Evolutionary conservation across 2,113 vertebrate genomes (phyloP).

Genomic region (Myocastor coypus): DNA sequence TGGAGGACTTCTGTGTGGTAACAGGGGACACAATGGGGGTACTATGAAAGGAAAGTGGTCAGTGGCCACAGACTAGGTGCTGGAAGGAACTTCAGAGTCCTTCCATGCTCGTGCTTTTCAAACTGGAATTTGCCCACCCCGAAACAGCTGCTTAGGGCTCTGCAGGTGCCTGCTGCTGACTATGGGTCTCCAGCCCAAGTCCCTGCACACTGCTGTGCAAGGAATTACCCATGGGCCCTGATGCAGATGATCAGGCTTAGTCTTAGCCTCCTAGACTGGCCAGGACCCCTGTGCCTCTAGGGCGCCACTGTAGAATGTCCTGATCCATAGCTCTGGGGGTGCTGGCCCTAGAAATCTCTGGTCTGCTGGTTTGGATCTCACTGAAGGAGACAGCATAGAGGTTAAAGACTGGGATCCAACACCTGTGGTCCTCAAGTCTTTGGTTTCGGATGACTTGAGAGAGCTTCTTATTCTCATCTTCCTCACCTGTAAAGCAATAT

Average conservation of each 20-base stretch:
- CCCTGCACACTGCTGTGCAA: background rate
- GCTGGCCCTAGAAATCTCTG: background rate
- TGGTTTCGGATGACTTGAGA: background rate
- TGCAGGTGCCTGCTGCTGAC: background rate
- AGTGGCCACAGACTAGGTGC: background rate
- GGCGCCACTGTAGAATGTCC: background rate
- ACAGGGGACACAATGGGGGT: background rate
- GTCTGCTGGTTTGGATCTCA: background rate
- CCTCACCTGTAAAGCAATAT: background rate
- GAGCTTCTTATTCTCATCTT: background rate
- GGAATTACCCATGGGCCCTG: fast-evolving
- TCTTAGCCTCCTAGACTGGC: background rate
- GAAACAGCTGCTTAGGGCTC: background rate
- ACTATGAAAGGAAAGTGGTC: fast-evolving
- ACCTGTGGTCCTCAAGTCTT: background rate
- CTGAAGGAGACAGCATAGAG: background rate
- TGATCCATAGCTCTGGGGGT: background rate
- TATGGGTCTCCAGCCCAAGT: background rate
- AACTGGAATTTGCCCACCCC: background rate
- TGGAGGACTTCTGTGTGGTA: background rate
- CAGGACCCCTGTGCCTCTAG: background rate
- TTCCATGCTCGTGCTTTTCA: background rate
- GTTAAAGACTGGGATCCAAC: background rate
- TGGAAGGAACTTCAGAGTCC: background rate
- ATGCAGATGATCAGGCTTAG: background rate